Evolutionary conservation across 2,113 vertebrate genomes (phyloP).

Genomic region (Eurypyga helias): DNA sequence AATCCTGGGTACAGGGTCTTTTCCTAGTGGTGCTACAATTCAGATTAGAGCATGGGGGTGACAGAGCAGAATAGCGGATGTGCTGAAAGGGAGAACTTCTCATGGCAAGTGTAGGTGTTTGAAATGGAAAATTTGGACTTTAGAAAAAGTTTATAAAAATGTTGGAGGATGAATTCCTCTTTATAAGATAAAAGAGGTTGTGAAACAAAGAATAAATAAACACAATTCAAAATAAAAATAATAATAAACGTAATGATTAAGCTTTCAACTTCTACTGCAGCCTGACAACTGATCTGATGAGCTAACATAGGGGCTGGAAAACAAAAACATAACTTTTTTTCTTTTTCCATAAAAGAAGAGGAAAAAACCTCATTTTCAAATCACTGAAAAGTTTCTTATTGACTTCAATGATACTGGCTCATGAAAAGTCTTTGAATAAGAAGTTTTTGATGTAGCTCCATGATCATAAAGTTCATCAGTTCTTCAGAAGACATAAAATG

Average conservation of each 20-base stretch:
- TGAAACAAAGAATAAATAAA: constrained; percentile 1
- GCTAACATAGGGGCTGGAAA: neutral
- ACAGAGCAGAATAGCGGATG: neutral
- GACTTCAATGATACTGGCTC: neutral
- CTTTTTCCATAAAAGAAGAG: neutral
- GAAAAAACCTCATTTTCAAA: fast-evolving
- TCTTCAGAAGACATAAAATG: neutral
- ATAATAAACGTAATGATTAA: neutral
- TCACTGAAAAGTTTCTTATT: neutral
- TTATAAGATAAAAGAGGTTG: neutral
- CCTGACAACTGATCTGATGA: constrained; percentile 28
- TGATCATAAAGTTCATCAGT: neutral
- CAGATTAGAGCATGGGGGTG: neutral
- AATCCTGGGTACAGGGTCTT: neutral
- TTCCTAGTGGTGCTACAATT: neutral
- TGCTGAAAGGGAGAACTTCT: neutral
- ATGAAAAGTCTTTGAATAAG: neutral
- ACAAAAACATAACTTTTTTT: neutral
- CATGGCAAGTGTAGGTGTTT: neutral
- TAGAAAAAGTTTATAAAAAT: neutral
- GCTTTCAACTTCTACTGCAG: neutral
- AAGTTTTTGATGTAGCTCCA: neutral
- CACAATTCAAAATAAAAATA: constrained; percentile 15
- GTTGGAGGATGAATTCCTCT: neutral
- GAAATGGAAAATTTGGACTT: constrained; percentile 43